Evolutionary conservation across 1,140 invertebrate genomes (phyloP), one percentile per base, ranked within the genome.

Genomic region (Acromyrmex echinatior): DNA sequence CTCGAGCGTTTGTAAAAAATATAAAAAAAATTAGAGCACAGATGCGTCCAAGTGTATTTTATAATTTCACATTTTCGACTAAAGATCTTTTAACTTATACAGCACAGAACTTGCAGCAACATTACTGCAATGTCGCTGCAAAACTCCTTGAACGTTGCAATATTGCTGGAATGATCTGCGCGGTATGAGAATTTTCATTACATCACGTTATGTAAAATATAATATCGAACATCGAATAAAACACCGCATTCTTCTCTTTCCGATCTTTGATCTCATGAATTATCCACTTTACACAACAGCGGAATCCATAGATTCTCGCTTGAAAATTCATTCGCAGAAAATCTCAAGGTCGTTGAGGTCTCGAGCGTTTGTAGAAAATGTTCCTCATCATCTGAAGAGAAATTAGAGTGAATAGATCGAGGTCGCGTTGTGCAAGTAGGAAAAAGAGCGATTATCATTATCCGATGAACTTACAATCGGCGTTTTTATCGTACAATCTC

Each of bases 391-490:
- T 45, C n/a, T 35, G n/a, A 45, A 21, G n/a, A 68, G 7, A 56
- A 53, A 70, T 53, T 63, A 49, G 18, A 56, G 16, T 10, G 62
- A 35, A 25, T 25, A 35, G 78, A 53, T 68, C 28, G 63, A 80
- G 78, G 60, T 16, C 49, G 35, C 77, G 62, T 53, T 25, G 45
- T 6, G 62, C 14, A 35, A 53, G 77, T 16, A n/a, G 49, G 49
- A 14, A 68, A 53, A 80, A 70, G 49, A 12, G 63, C 78, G 78
- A 68, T 80, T 39, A 80, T 68, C 78, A 80, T 65, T 65, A 66
- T 28, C 28, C 63, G 63, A 39, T 63, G 62, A 35, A 62, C 45
- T 80, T 51, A 16, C 77, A 60, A 80, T 66, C 63, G 77, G 28
- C 12, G 63, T 16, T 66, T 45, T 80, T 80, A 80, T 80, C 62